Evolutionary conservation across 2,113 vertebrate genomes (phyloP).

Genomic region (Romanogobio albipinnatus): DNA sequence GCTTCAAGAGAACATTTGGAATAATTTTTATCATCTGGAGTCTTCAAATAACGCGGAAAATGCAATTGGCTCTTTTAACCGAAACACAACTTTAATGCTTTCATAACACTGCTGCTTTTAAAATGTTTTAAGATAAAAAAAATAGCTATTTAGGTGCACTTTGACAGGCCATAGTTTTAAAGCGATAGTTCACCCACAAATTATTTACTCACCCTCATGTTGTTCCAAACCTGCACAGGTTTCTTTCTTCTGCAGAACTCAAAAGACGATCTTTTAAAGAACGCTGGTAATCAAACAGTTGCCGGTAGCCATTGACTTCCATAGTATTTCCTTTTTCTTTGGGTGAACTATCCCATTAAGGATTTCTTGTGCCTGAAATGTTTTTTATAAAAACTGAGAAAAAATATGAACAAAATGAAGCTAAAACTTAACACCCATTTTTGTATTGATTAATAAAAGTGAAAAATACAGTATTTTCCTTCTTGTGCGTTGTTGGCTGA

Average conservation of each 20-base stretch:
- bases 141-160: not conserved
- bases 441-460: not conserved
- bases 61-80: not conserved
- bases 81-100: too few relatives aligned
- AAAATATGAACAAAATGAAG: not conserved
- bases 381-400: slow-evolving; percentile 16
- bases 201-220: too few relatives aligned
- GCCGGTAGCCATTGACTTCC: too few relatives aligned
- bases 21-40: not conserved
- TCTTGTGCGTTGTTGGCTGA: not conserved
- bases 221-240: too few relatives aligned
- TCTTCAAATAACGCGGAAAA: not conserved
- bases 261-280: too few relatives aligned
- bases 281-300: too few relatives aligned
- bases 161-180: not conserved
- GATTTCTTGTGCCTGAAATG: slow-evolving; percentile 22
- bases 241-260: too few relatives aligned
- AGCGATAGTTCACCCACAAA: too few relatives aligned
- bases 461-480: slow-evolving; percentile 2
- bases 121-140: not conserved
- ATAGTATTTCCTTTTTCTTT: too few relatives aligned
- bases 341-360: too few relatives aligned
- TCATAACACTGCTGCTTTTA: not conserved
- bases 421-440: not conserved
- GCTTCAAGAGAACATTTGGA: not conserved